Evolutionary conservation across 2,113 vertebrate species (phyloP).

Genomic region (Vanacampus margaritifer): DNA sequence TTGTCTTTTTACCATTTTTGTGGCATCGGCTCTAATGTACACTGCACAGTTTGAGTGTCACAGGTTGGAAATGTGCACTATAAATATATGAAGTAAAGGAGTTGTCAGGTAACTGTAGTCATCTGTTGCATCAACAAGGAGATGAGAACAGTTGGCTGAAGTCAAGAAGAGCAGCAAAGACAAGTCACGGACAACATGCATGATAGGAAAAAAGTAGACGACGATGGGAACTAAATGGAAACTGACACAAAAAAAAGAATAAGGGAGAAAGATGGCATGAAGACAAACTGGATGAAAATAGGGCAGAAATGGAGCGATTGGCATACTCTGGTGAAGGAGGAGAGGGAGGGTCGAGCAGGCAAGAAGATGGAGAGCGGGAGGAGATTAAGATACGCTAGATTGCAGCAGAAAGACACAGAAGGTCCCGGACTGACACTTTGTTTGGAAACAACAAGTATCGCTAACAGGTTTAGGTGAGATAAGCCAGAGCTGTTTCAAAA

Average conservation of each 20-base stretch:
- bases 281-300: conserved; percentile 25
- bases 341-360: conserved; percentile 10
- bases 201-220: background rate
- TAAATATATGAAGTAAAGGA: background rate
- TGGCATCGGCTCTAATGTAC: too few species aligned
- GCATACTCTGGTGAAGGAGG: conserved; percentile 20
- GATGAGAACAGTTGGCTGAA: conserved; percentile 20
- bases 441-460: conserved; percentile 64
- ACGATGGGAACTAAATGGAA: conserved; percentile 26
- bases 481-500: conserved; percentile 44
- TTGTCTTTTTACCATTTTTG: too few species aligned
- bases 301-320: conserved; percentile 4
- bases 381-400: conserved; percentile 25
- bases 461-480: conserved; percentile 54
- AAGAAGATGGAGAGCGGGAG: conserved; percentile 8
- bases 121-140: conserved; percentile 22
- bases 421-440: conserved; percentile 44
- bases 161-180: conserved; percentile 16
- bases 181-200: conserved; percentile 8
- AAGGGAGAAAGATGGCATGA: conserved; percentile 20
- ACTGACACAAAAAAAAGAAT: conserved; percentile 13
- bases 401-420: conserved; percentile 19
- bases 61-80: too few species aligned
- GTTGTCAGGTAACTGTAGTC: conserved; percentile 27
- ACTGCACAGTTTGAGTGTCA: too few species aligned